phyloP scores from a whole-genome alignment of 64 coral and sea anemone genomes.

The Stichodactyla helianthus region DNA sequence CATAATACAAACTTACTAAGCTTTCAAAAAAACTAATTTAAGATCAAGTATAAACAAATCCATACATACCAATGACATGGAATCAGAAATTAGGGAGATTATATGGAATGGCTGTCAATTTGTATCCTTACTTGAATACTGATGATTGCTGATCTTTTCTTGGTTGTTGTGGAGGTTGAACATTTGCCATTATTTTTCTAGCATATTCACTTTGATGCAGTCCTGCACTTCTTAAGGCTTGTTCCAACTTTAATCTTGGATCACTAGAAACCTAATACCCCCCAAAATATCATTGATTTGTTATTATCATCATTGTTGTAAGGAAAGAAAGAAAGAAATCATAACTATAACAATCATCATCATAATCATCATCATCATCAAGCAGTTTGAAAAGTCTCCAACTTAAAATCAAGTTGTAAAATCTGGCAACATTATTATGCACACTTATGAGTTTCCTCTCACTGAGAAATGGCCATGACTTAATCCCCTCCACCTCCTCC shows the following conservation, averaged over 20 bases:
- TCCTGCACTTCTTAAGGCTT: slow-evolving; percentile 81
- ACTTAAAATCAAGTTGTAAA: no score
- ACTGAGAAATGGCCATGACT: no score
- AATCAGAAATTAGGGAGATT: not conserved
- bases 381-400: no score
- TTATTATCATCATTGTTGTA: no score
- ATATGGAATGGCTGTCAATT: not conserved
- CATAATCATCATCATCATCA: no score
- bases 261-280: slow-evolving; percentile 66
- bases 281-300: not conserved
- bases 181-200: slow-evolving; percentile 65
- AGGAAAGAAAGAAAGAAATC: not conserved
- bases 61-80: not conserved
- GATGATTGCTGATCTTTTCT: slow-evolving; percentile 92
- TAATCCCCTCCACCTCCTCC: no score
- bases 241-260: slow-evolving; percentile 74
- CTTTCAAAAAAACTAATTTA: no score
- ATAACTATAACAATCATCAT: not conserved
- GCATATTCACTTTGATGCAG: slow-evolving; percentile 92
- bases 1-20: no score
- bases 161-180: slow-evolving; percentile 81
- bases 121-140: slow-evolving; percentile 76
- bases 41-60: not conserved
- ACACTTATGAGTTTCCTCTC: no score
- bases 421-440: no score